Base-by-base conservation (phyloP, 2,113 vertebrate genomes). In the Baryphthengus martii region DNA sequence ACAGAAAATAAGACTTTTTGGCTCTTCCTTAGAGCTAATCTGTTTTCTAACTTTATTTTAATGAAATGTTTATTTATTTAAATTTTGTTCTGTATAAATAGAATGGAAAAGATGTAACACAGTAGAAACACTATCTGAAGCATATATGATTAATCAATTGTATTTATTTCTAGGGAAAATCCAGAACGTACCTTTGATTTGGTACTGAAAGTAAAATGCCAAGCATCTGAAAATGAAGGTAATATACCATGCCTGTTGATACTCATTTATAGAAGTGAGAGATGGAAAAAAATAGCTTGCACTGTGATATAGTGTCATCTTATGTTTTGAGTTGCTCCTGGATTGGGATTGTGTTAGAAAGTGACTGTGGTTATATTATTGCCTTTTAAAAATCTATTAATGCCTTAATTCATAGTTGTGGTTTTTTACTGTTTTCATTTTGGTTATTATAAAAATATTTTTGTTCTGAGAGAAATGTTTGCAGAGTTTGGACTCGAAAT, bases 141-240 rank as follows among this genome's bases (percentile, higher is more conserved):
- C 26, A 5, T 21, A 4, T 61, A 6, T 74, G 24, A 47, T 74
- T 96, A 90, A 91, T 72, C 16, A 62, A 28, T 93, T 92, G 39
- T 95, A 31, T 95, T 94, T 96, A 25, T 77, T 88, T 88, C 80
- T 95, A 99, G 99, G 98, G 99, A 99, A 98, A 99, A 99, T 96
- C 99, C 99, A 94, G 98, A 99, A 82, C 98, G 98, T 97, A 99
- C 98, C 24, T 99, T 99, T 98, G 99, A 99, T 97, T 98, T 99
- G 98, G 98, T 99, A 61, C 88, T 99, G 93, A 99, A 99, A 96
- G 99, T 99, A 98, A 98, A 98, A 75, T 99, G 99, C 90, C 99
- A 98, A 50, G 53, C 98, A 56, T 98, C 99, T 85, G 99, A 99
- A 98, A 98, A 99, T 47, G 99, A 99, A 98, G 99, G 99, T 99